Evolutionary conservation across 2,113 vertebrate species (phyloP).

Genomic region (Orthonyx spaldingii): DNA sequence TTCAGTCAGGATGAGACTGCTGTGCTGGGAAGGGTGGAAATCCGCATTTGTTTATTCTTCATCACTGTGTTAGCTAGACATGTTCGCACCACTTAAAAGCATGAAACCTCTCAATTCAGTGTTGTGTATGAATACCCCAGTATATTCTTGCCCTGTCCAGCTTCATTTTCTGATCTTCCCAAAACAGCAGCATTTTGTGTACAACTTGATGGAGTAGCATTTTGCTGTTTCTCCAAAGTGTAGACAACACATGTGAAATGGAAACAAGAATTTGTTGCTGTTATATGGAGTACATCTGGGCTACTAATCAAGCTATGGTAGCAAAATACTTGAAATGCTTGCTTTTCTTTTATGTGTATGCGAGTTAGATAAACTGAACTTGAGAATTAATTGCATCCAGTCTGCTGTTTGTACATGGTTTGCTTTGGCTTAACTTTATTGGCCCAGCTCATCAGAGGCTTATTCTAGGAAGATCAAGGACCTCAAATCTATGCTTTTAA

Average conservation of each 20-base stretch:
- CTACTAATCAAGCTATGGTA: not conserved
- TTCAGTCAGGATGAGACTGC: not conserved
- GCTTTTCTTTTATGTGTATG: not conserved
- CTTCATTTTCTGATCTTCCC: not conserved
- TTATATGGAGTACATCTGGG: constrained; percentile 9
- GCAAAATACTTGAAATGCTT: not conserved
- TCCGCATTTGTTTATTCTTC: not conserved
- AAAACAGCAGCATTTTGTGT: not conserved
- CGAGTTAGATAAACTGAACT: not conserved
- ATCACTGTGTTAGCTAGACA: not conserved
- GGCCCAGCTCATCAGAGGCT: not conserved
- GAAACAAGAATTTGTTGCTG: not conserved
- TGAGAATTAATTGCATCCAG: not conserved
- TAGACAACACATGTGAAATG: not conserved
- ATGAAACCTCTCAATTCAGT: not conserved
- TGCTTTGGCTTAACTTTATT: constrained; percentile 32
- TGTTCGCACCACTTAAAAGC: not conserved
- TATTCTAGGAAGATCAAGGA: constrained; percentile 45
- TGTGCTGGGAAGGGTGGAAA: not conserved
- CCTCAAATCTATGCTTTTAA: constrained; percentile 30
- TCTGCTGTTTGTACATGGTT: not conserved
- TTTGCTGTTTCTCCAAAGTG: not conserved
- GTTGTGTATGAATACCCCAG: not conserved
- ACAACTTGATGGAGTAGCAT: not conserved
- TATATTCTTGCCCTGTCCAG: not conserved